phyloP scores from a whole-genome alignment of 2,113 vertebrate genomes.

The Hassar affinis region DNA sequence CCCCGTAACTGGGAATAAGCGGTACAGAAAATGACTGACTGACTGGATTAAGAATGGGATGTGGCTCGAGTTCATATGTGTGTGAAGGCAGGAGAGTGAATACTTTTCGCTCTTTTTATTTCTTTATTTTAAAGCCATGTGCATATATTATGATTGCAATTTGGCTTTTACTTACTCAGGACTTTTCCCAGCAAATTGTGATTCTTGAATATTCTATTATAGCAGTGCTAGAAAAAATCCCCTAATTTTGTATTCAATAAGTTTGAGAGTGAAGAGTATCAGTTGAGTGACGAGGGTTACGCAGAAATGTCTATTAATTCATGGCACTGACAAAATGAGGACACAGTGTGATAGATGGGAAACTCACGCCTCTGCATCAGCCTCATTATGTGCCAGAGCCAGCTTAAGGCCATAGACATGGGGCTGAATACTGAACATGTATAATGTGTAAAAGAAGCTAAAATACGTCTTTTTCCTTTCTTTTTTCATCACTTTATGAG shows the following conservation, averaged over 20 bases:
- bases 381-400: background rate
- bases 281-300: background rate
- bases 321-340: background rate
- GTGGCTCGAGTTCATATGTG: too few species aligned
- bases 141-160: background rate
- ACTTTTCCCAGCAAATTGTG: background rate
- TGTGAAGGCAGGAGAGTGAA: too few species aligned
- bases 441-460: background rate
- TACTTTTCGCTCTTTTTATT: too few species aligned
- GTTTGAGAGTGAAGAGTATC: background rate
- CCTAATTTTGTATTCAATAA: background rate
- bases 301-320: background rate
- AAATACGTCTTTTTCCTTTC: background rate
- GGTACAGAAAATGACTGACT: too few species aligned
- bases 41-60: too few species aligned
- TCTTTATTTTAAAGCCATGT: constrained; percentile 3
- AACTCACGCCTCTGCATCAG: background rate
- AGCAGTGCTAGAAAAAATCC: background rate
- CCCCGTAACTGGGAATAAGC: too few species aligned
- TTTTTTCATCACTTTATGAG: background rate
- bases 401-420: background rate
- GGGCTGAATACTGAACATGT: background rate
- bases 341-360: background rate
- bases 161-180: background rate
- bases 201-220: background rate